Evolutionary conservation across 2,797 vertebrate genomes (phyloP), one percentile per base, ranked within the genome.

Genomic region (Galagoides demidoff): DNA sequence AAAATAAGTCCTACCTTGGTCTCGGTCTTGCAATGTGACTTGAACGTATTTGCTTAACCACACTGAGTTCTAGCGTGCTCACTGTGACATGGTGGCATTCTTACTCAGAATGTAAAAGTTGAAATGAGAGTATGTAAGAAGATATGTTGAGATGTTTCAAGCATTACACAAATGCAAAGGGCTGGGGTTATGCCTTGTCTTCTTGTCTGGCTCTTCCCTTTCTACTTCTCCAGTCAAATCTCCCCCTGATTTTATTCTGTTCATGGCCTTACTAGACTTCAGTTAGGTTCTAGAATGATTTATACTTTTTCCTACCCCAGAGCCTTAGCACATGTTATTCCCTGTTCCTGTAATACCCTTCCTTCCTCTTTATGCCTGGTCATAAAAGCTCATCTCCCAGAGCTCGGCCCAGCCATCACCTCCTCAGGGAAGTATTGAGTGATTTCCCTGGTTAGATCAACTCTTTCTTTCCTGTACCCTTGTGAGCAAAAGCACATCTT

Each of bases 131-230:
- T 23, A 20, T 16, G 16, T 2, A 2, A 2, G 31, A 14, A 64
- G 3, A 34, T 7, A 17, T 1, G 39, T 4, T 23, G n/a, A 52
- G 34, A 17, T 23, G 5, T 12, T 45, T 31, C 1, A 4, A 19
- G 16, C 27, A 31, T 9, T 7, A 17, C 57, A 61, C 57, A 79
- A 25, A 61, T 25, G 74, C 59, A 6, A 25, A 63, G 39, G 14
- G 14, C 19, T 31, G 11, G 13, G 13, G 27, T 37, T 34, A 19
- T 12, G 13, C 39, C 23, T 43, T 52, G 39, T 45, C 29, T 52
- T 70, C 29, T 10, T 2, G 37, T 23, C 25, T 29, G 14, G 37
- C 19, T 59, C 61, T 77, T 29, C 29, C 10, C 10, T 45, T 45
- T 59, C 49, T 55, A 34, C 3, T 29, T 34, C 85, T 20, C 70